Conservation (phyloP, 2,113 vertebrate genomes). For the Pseudopodoces humilis region DNA sequence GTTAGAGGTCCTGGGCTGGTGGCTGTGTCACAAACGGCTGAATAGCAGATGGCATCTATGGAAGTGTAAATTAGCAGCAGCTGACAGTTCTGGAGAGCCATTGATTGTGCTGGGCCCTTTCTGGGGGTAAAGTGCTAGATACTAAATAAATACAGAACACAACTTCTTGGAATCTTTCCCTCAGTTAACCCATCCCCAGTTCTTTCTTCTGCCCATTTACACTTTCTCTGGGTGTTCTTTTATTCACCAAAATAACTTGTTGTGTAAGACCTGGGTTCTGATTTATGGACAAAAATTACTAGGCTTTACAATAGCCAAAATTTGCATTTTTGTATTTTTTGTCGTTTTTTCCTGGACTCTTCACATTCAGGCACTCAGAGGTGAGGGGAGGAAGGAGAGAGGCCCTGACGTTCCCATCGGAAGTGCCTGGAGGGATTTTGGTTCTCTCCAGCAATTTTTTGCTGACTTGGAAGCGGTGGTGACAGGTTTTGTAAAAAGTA, state of each 20-base stretch:
- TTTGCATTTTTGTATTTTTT: neutral
- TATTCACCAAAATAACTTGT: neutral
- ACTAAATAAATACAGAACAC: neutral
- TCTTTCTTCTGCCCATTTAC: neutral
- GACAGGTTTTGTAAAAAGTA: neutral
- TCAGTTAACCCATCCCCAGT: neutral
- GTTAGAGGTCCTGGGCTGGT: constrained; percentile 8
- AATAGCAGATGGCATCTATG: constrained; percentile 57
- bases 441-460: neutral
- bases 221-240: neutral
- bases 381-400: neutral
- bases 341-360: neutral
- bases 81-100: constrained; percentile 30
- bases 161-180: neutral
- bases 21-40: constrained; percentile 13
- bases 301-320: neutral
- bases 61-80: constrained; percentile 62
- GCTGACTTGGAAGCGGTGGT: neutral
- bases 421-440: neutral
- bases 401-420: accelerated
- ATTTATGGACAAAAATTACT: neutral
- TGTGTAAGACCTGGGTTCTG: neutral
- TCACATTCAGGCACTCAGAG: neutral
- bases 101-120: neutral
- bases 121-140: neutral